Percentiles rank a stretch among this genome's conserved stretches.
Evolutionary conservation across 2,113 vertebrate genomes (phyloP).

Genomic region (Ictidomys tridecemlineatus): DNA sequence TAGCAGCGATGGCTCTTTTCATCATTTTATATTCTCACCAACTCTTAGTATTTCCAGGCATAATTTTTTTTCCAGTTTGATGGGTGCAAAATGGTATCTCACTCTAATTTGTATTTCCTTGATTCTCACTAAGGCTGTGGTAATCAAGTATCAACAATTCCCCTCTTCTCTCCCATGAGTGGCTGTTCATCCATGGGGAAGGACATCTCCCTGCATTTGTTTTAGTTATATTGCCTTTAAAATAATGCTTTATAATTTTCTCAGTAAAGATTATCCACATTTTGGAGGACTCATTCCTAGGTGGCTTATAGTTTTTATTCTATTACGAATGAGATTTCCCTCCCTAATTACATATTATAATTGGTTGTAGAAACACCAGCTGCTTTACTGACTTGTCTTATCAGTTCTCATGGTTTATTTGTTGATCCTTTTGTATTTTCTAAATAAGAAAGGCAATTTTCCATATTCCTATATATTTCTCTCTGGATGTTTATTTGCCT

Average conservation of each 20-base stretch:
- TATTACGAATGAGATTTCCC: constrained; percentile 40
- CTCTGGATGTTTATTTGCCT: not conserved
- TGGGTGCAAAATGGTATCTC: not conserved
- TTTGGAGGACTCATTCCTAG: not conserved
- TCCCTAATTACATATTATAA: constrained; percentile 34
- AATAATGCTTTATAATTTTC: constrained; percentile 40
- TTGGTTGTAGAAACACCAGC: constrained; percentile 52
- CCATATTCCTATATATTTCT: not conserved
- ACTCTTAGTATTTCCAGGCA: not conserved
- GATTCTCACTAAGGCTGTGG: not conserved
- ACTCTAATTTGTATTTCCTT: not conserved
- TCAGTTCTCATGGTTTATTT: constrained; percentile 36
- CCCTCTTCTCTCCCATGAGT: not conserved
- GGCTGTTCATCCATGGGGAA: not conserved
- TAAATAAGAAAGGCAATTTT: constrained; percentile 48
- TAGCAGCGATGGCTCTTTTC: not conserved
- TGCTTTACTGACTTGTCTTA: constrained; percentile 58
- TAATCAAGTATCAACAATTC: not conserved
- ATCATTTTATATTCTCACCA: not conserved
- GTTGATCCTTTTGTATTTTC: constrained; percentile 12
- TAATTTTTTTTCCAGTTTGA: constrained; percentile 1
- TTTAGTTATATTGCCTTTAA: not conserved
- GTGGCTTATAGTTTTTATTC: constrained; percentile 17
- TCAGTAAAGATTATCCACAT: not conserved
- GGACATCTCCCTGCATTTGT: not conserved